Evolutionary conservation across 2,113 vertebrate genomes (phyloP), one percentile per base, ranked within the genome.

Genomic region (Labrus mixtus): DNA sequence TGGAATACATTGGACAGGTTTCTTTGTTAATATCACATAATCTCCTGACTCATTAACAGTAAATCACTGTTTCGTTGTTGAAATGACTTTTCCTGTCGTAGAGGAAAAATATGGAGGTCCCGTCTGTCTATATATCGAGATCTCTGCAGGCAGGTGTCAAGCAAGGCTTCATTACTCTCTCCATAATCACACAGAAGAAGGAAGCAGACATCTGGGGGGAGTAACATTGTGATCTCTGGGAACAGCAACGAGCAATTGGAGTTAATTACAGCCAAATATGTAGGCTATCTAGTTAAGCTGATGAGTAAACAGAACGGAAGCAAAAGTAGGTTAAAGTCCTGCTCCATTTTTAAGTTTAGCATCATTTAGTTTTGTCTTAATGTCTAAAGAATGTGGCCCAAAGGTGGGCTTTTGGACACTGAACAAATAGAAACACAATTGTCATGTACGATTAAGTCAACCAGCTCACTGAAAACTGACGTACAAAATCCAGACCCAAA

Each of bases 131-230:
- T 15, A 1, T 16, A 29, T 16, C 3, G n/a, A 11, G 37, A 23
- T 15, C 33, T 46, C 23, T 68, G 16, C 7, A 13, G 41, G 4
- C 20, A 33, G 20, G 10, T 36, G 12, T 48, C 46, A 3, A 19
- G 16, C n/a, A 9, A 15, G 50, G 10, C 19, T 66, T 81, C 46
- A 19, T 48, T 48, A 48, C 8, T 48, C 3, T 19, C 8, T 7
- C 39, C 59, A 43, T 58, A 19, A 23, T 67, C 22, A 41, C 61
- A 83, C 76, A 86, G 74, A 79, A 67, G 68, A 25, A 76, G 82
- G 78, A 87, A 85, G 51, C 59, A 6, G 8, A 13, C 6, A 50
- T 37, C 6, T 0, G 41, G 68, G 43, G 87, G 73, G 68, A 81
- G 58, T 50, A 51, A 16, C 61, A 56, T 39, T 16, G 2, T 50